phyloP scores from a whole-genome alignment of 2,113 vertebrate genomes.

The Climacteris rufus region DNA sequence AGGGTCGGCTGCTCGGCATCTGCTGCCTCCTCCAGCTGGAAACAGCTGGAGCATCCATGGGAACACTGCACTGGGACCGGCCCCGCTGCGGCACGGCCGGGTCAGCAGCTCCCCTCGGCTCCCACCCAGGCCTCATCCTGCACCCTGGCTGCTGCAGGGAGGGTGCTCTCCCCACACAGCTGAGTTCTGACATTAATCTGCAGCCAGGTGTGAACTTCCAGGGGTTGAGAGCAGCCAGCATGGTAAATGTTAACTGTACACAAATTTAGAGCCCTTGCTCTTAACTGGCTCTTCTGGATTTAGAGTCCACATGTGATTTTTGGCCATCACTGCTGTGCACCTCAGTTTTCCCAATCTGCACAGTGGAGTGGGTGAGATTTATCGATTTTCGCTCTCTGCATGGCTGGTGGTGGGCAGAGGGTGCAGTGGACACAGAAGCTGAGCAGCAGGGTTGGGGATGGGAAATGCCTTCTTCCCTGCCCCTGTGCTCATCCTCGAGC shows the following conservation, averaged over 20 bases:
- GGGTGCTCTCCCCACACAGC: neutral
- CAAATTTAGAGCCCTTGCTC: neutral
- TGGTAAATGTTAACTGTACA: neutral
- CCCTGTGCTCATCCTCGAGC: neutral
- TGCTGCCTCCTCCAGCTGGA: neutral
- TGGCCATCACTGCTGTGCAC: accelerated
- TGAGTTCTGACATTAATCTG: neutral
- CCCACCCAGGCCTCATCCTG: neutral
- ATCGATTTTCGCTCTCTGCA: neutral
- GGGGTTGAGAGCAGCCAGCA: neutral
- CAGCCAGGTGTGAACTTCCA: neutral
- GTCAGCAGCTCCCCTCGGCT: neutral
- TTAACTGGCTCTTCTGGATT: neutral
- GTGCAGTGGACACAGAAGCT: accelerated
- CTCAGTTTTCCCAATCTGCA: neutral
- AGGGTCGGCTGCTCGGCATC: neutral
- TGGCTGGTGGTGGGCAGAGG: accelerated
- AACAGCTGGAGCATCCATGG: neutral
- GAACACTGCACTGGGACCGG: neutral
- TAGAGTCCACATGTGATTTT: neutral
- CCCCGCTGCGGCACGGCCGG: accelerated
- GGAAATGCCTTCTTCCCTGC: neutral
- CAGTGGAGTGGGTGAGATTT: neutral
- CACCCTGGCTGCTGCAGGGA: neutral
- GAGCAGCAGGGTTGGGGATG: accelerated